Evolutionary conservation across 2,797 vertebrate genomes (phyloP), one percentile per base, ranked within the genome.

Genomic region (Phrynocephalus forsythii): DNA sequence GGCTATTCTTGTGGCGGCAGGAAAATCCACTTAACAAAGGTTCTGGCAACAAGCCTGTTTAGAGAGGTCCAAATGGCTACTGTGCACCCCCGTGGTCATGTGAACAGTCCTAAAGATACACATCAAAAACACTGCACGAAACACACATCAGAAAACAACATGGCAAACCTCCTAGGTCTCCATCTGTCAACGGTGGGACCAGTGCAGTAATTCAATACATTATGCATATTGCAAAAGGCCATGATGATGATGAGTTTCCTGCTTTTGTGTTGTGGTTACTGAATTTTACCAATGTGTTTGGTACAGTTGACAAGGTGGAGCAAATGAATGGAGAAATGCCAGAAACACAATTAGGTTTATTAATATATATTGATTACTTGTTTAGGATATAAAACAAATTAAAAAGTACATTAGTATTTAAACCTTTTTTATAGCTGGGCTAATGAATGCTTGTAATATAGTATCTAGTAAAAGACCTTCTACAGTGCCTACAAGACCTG

Each of bases 331-430:
- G 98, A 98, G 81, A 95, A 76, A 95, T 88, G 97, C 98, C 98
- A 98, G 97, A 97, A 97, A 94, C 91, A 79, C 97, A 97, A 97
- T 98, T 98, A 98, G 95, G 95, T 97, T 97, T 98, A 98, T 98
- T 98, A 98, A 98, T 97, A 97, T 97, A 95, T 97, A 98, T 98
- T 96, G 97, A 98, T 98, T 97, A 97, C 96, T 97, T 97, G 96
- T 97, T 98, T 97, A 98, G 97, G 94, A 93, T 97, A 97, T 97
- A 96, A 97, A 98, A 97, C 96, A 97, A 97, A 97, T 96, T 96
- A 90, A 94, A 87, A 94, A 97, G 97, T 97, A 97, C 93, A 94
- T 97, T 95, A 95, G 94, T 95, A 96, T 97, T 97, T 97, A 97
- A 97, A 94, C 88, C 85, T 95, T 95, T 95, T 95, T 97, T 95